A percentile compares a stretch with the other conserved stretches of the same genome.
phyloP scores from a whole-genome alignment of 2,888 invertebrate species.

The Cataglyphis altisquamis region DNA sequence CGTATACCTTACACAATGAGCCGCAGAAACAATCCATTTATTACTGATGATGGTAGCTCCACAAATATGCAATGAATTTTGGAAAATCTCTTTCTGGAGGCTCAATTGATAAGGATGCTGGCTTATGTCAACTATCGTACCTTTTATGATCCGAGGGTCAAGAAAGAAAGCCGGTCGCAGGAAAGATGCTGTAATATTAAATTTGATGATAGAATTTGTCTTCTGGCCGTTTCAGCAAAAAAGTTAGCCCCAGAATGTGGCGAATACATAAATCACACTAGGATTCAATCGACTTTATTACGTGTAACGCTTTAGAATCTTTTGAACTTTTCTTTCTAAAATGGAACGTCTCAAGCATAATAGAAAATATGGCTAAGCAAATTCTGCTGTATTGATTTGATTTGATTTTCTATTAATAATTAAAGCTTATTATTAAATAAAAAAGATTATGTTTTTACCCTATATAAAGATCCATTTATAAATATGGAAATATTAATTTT shows the following conservation, averaged over 20 bases:
- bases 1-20: constrained; percentile 80
- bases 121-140: constrained; percentile 79
- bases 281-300: constrained; percentile 44
- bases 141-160: constrained; percentile 82
- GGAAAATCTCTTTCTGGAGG: constrained; percentile 36
- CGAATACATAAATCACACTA: constrained; percentile 46
- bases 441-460: background rate
- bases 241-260: constrained; percentile 24
- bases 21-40: constrained; percentile 82
- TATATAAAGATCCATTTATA: background rate
- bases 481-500: constrained; percentile 2
- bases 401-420: constrained; percentile 34
- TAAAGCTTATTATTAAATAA: background rate
- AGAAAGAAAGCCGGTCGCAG: background rate
- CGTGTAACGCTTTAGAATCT: background rate
- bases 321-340: constrained; percentile 3
- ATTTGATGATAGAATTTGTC: constrained; percentile 39
- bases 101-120: constrained; percentile 84
- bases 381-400: constrained; percentile 23
- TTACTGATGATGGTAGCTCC: constrained; percentile 81
- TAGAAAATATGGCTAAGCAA: constrained; percentile 21
- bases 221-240: constrained; percentile 40
- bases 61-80: constrained; percentile 77
- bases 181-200: constrained; percentile 58
- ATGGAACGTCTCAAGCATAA: constrained; percentile 8